These are phyloP conservation scores for Leptobrachium leishanense DNA, from an alignment of 2,113 vertebrate genomes.

Conservation along the genomic window DNA sequence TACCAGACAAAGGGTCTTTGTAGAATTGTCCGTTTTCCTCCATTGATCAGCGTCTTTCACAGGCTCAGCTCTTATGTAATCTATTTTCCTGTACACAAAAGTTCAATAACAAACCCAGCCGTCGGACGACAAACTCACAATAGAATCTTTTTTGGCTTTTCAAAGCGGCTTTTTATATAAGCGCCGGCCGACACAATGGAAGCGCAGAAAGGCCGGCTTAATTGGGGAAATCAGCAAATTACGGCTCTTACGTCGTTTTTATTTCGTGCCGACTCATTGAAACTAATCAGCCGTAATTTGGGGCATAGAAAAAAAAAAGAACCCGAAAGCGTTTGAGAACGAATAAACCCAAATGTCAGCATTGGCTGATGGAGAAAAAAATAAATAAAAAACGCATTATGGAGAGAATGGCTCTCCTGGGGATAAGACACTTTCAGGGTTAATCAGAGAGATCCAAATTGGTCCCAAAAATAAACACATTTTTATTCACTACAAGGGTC, in stretches of 20 bases:
- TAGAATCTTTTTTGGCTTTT: background rate
- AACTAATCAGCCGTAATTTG: too few species aligned
- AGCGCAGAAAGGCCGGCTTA: background rate
- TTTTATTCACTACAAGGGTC: too few species aligned
- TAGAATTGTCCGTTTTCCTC: background rate
- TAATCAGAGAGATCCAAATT: too few species aligned
- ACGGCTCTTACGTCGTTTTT: too few species aligned
- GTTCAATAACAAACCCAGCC: constrained; percentile 27
- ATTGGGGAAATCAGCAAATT: background rate
- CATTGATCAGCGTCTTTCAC: background rate
- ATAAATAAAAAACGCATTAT: too few species aligned
- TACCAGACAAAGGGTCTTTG: constrained; percentile 17
- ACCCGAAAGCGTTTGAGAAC: too few species aligned
- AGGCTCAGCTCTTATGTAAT: constrained; percentile 15
- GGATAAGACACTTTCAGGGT: too few species aligned
- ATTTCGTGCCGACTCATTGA: background rate
- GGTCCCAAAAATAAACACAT: too few species aligned
- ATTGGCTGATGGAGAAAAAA: too few species aligned
- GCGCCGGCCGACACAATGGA: background rate
- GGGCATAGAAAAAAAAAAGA: too few species aligned
- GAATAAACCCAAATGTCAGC: too few species aligned
- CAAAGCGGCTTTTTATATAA: constrained; percentile 12
- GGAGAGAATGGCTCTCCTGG: too few species aligned
- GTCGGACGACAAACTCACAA: background rate
- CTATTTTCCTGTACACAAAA: background rate